Base-by-base conservation (phyloP, 1,140 invertebrate species). In the Pseudobourletiella spinata region DNA sequence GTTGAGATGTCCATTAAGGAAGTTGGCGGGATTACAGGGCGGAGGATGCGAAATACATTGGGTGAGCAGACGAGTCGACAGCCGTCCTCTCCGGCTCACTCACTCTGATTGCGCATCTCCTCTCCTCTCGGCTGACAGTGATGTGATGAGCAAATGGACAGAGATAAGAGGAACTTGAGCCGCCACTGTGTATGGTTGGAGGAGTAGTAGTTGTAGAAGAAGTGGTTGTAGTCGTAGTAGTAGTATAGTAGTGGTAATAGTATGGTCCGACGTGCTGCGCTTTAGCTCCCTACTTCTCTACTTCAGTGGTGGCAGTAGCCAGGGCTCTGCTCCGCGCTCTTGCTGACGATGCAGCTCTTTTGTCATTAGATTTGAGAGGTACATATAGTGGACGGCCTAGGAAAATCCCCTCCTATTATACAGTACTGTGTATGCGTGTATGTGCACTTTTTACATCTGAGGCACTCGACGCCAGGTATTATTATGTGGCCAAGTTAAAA, bases 281-380 rank as follows among this genome's bases (percentile, higher is more conserved):
- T 18, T 48, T 14, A 48, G 24, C 51, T 29, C 14, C 8, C 32
- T 39, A 39, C 32, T 39, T 8, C 32, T 39, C 8, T 39, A 8
- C 32, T 39, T 39, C 32, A 39, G 14, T 6, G 11, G 3, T 54
- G 22, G 20, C 24, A 25, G 20, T 11, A 22, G 14, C 18, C 14
- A 39, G 29, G 39, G 20, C 30, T 16, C 44, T 50, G 25, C 35
- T 25, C n/a, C n/a, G n/a, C n/a, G 18, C 25, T 57, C 28, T 30
- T 57, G 55, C 61, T 63, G 61, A 63, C 61, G 54, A 35, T 42
- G 61, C 61, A 63, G 39, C 46, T 57, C 61, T 58, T 63, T 63
- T 63, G 56, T 63, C 35, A 51, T 62, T 57, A 8, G 32, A 39
- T 39, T 39, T 39, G 32, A 39, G n/a, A 39, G 8, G 8, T 39